phyloP scores from a whole-genome alignment of 2,113 vertebrate genomes.

The Melanerpes aurifrons region DNA sequence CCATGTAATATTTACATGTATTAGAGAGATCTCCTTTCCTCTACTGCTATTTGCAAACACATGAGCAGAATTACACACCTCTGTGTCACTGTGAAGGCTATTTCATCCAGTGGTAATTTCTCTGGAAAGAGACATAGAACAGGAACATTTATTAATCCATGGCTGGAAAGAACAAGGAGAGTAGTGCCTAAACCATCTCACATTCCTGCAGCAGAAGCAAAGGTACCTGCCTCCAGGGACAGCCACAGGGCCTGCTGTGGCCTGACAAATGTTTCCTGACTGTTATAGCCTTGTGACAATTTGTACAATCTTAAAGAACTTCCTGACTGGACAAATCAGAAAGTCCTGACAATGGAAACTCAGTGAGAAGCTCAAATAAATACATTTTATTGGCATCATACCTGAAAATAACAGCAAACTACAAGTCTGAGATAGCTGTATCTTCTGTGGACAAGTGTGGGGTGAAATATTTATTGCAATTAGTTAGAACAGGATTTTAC shows the following conservation, averaged over 20 bases:
- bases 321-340: neutral
- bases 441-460: neutral
- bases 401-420: neutral
- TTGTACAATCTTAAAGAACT: neutral
- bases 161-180: neutral
- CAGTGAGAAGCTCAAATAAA: neutral
- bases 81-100: neutral
- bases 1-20: neutral
- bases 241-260: neutral
- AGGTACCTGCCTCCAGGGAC: too few species aligned
- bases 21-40: neutral
- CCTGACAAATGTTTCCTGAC: neutral
- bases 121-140: neutral
- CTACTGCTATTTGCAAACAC: neutral
- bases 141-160: neutral
- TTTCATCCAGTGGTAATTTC: neutral
- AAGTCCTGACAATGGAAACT: neutral
- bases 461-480: neutral
- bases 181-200: neutral
- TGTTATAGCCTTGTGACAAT: neutral
- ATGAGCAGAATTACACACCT: neutral
- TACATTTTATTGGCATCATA: neutral
- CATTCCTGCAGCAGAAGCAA: neutral
- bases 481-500: neutral
- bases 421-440: neutral